A percentile compares a stretch with the other conserved stretches of the same genome.
These are phyloP conservation scores for Trissolcus japonicus DNA, from an alignment of 2,888 invertebrate genomes.

Conservation along the genomic window DNA sequence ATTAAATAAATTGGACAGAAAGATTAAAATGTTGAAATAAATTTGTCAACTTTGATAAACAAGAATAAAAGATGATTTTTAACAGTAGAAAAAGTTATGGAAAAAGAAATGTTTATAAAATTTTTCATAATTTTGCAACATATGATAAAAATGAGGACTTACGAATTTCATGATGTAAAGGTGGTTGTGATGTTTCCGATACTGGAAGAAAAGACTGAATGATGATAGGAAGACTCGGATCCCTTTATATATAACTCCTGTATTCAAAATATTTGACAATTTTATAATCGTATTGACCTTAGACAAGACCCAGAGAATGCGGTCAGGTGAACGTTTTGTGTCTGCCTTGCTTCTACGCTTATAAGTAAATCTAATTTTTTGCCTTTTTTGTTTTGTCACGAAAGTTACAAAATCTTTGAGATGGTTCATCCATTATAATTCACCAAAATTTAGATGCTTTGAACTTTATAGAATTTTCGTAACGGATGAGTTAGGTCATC, in stretches of 20 bases:
- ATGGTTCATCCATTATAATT: background rate
- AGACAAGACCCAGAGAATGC: background rate
- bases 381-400: too few relatives aligned
- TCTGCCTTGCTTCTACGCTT: too few relatives aligned
- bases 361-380: background rate
- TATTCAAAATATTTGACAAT: conserved; percentile 29
- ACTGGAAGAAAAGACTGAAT: conserved; percentile 8
- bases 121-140: too few relatives aligned
- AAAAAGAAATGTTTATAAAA: too few relatives aligned
- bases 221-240: conserved; percentile 2
- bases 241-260: conserved; percentile 10
- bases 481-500: too few relatives aligned
- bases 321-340: too few relatives aligned
- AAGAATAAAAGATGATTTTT: too few relatives aligned
- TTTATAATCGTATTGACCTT: conserved; percentile 23
- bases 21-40: too few relatives aligned
- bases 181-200: background rate
- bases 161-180: conserved; percentile 12
- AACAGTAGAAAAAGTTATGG: too few relatives aligned
- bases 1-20: too few relatives aligned
- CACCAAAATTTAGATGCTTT: background rate
- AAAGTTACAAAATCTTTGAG: background rate
- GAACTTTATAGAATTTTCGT: background rate
- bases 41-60: too few relatives aligned
- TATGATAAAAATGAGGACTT: background rate